A percentile compares a stretch with the other conserved stretches of the same genome.
These are phyloP conservation scores for Drosophila ogumai DNA, from an alignment of 1,140 invertebrate genomes.

Conservation along the genomic window DNA sequence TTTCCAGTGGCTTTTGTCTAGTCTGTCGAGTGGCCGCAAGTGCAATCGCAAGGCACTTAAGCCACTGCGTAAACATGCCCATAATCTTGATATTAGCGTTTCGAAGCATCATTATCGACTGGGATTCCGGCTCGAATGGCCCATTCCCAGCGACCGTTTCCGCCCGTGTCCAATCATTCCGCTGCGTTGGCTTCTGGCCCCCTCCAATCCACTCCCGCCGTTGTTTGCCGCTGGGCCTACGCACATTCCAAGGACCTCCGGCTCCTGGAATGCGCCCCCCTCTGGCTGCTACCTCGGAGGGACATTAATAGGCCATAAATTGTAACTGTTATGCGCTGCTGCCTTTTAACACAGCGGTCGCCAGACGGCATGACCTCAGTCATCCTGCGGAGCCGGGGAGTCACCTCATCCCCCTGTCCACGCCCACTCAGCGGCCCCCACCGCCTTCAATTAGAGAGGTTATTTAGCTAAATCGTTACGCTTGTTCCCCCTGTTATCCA, in stretches of 20 bases:
- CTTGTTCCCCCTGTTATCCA: conserved; percentile 53
- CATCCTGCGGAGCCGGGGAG: conserved; percentile 5
- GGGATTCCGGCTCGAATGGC: conserved; percentile 20
- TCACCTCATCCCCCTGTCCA: not conserved
- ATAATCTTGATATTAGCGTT: conserved; percentile 72
- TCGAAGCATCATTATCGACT: conserved; percentile 55
- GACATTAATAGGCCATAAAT: conserved; percentile 83
- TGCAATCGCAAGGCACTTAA: conserved; percentile 72
- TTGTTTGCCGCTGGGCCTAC: conserved; percentile 30
- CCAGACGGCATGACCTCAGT: conserved; percentile 66
- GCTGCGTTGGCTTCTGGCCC: conserved; percentile 20
- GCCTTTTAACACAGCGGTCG: conserved; percentile 77
- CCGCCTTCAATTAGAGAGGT: conserved; percentile 79
- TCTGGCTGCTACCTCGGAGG: conserved; percentile 62
- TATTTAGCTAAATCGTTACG: conserved; percentile 81
- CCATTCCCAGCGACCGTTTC: not conserved
- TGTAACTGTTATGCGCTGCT: conserved; percentile 82
- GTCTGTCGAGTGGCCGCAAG: conserved; percentile 51
- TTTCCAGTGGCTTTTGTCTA: conserved; percentile 45
- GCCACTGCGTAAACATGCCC: conserved; percentile 61
- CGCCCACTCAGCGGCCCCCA: conserved; percentile 31
- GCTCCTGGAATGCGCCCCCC: conserved; percentile 13
- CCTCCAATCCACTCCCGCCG: not conserved
- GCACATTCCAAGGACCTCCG: conserved; percentile 20
- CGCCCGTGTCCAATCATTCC: conserved; percentile 8